phyloP scores from a whole-genome alignment of 2,113 vertebrate species.

The Tragelaphus scriptus region DNA sequence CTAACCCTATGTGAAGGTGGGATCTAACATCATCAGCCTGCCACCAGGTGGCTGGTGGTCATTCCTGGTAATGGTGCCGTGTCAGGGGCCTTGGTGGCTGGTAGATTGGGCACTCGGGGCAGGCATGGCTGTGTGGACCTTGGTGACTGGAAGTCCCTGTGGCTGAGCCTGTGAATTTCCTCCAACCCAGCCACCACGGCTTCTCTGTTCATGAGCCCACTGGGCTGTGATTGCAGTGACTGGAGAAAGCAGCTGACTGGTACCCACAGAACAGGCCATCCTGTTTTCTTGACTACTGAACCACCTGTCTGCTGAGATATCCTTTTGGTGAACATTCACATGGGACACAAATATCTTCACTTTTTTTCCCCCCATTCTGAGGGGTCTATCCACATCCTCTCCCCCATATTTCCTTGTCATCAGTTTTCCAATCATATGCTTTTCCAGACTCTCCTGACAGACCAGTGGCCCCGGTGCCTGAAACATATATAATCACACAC shows the following conservation, averaged over 20 bases:
- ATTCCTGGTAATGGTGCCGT: accelerated
- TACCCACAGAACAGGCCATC: not conserved
- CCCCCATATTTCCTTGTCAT: not conserved
- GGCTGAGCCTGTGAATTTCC: not conserved
- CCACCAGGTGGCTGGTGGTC: not conserved
- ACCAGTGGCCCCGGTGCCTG: not conserved
- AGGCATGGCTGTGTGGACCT: not conserved
- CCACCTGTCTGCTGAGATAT: not conserved
- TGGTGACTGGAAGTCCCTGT: not conserved
- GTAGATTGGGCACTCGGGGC: not conserved
- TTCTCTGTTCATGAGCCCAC: not conserved
- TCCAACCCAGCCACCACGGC: not conserved
- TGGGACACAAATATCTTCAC: not conserved
- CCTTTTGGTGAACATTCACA: not conserved
- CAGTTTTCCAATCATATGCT: not conserved
- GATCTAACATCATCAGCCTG: not conserved
- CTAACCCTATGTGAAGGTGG: not conserved
- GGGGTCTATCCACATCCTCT: not conserved
- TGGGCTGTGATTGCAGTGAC: not conserved
- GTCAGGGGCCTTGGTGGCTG: accelerated
- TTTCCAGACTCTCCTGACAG: not conserved
- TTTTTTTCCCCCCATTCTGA: not conserved
- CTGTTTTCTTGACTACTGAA: not conserved
- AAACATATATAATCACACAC: not conserved
- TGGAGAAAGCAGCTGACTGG: not conserved